These are phyloP conservation scores for Entelurus aequoreus DNA, from an alignment of 2,113 vertebrate genomes.

Conservation along the genomic window DNA sequence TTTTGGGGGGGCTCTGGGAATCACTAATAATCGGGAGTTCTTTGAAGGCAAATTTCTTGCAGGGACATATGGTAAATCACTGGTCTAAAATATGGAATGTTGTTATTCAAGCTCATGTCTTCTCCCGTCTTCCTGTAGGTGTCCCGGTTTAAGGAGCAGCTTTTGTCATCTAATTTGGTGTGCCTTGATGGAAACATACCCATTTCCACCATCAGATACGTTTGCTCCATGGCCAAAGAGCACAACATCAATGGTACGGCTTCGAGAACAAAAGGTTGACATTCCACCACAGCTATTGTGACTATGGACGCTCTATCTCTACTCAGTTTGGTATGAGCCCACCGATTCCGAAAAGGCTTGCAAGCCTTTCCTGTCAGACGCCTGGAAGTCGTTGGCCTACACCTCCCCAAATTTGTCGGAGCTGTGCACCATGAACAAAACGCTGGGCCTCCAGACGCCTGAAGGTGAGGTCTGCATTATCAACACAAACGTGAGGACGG, in stretches of 20 bases:
- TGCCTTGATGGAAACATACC: constrained; percentile 87
- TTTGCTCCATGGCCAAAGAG: constrained; percentile 78
- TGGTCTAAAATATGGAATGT: no score
- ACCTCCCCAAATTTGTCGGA: constrained; percentile 84
- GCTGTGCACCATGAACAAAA: constrained; percentile 77
- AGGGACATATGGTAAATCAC: no score
- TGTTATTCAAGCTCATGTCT: not conserved
- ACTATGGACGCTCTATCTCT: constrained; percentile 5
- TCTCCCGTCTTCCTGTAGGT: constrained; percentile 66
- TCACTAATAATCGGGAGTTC: no score
- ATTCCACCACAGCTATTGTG: not conserved
- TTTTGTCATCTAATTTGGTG: constrained; percentile 73
- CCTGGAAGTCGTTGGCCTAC: constrained; percentile 81
- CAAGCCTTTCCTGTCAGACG: constrained; percentile 84
- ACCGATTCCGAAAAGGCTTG: constrained; percentile 81
- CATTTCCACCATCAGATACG: constrained; percentile 77
- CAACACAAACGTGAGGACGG: not conserved
- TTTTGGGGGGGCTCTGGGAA: no score
- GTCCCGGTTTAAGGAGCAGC: constrained; percentile 75
- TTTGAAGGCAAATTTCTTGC: no score
- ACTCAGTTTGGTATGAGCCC: constrained; percentile 85
- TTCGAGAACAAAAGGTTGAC: not conserved
- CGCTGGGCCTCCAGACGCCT: constrained; percentile 73
- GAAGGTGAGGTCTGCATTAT: constrained; percentile 64
- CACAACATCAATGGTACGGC: constrained; percentile 73